phyloP scores from a whole-genome alignment of 2,113 vertebrate species.

The Anguilla japonica region DNA sequence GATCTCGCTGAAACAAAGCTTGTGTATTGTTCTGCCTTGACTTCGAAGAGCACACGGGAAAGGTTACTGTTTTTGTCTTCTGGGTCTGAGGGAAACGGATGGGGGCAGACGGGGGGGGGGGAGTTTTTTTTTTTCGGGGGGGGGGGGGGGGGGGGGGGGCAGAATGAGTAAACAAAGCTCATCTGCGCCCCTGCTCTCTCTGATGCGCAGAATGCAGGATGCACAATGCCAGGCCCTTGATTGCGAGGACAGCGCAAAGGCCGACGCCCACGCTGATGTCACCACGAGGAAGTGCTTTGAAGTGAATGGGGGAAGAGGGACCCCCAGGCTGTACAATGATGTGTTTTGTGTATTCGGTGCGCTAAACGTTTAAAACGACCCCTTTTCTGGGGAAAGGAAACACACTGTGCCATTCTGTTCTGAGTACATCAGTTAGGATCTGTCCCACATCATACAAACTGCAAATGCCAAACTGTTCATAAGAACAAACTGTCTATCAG shows the following conservation, averaged over 20 bases:
- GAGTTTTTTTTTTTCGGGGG: too few species aligned
- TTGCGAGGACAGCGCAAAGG: conserved; percentile 35
- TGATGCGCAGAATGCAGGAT: background rate
- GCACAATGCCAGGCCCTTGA: conserved; percentile 27
- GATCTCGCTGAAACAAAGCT: conserved; percentile 15
- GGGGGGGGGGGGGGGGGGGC: background rate
- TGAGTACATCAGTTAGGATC: background rate
- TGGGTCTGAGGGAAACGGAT: background rate
- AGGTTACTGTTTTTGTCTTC: background rate
- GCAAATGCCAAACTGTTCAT: background rate
- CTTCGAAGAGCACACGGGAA: conserved; percentile 4
- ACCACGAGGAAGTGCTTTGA: conserved; percentile 70
- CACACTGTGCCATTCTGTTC: background rate
- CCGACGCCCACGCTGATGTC: conserved; percentile 62
- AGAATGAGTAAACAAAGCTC: background rate
- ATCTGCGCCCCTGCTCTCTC: background rate
- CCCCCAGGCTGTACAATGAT: conserved; percentile 65
- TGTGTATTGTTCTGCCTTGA: conserved; percentile 26
- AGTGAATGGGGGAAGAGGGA: conserved; percentile 65
- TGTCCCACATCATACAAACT: background rate
- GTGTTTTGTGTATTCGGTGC: conserved; percentile 50
- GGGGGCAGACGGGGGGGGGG: background rate
- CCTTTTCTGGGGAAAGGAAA: conserved; percentile 44
- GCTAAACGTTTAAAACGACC: conserved; percentile 43
- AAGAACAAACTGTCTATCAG: background rate